Evolutionary conservation across 2,797 vertebrate genomes (phyloP).

Genomic region (Acropternis orthonyx): DNA sequence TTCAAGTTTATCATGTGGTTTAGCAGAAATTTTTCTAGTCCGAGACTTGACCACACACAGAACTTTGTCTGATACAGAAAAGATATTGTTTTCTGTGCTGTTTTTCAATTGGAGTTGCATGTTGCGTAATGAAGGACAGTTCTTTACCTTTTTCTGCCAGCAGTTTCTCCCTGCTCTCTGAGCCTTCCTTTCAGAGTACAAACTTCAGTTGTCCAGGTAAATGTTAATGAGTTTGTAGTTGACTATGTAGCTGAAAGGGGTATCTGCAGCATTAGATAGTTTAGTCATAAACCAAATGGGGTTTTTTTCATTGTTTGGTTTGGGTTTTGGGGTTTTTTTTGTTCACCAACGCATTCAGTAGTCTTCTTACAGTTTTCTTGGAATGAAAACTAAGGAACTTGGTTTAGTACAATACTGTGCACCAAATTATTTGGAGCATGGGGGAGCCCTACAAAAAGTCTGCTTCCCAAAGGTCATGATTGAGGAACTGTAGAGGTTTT

Average conservation of each 20-base stretch:
- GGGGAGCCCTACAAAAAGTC: not conserved
- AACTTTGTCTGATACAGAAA: not conserved
- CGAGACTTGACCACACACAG: not conserved
- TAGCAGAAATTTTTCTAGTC: not conserved
- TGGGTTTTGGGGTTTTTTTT: not conserved
- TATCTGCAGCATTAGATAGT: not conserved
- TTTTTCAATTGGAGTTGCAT: not conserved
- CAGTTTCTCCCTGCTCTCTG: not conserved
- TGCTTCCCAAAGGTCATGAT: not conserved
- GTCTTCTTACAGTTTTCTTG: not conserved
- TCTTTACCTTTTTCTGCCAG: not conserved
- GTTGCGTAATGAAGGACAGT: not conserved
- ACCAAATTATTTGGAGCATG: not conserved
- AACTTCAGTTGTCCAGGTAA: not conserved
- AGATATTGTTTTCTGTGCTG: not conserved
- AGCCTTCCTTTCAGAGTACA: not conserved
- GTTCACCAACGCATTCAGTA: not conserved
- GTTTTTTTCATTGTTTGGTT: not conserved
- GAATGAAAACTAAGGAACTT: not conserved
- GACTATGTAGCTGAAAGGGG: not conserved
- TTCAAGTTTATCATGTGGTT: slow-evolving; percentile 1
- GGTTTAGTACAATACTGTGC: not conserved
- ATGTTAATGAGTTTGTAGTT: not conserved
- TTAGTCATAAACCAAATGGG: not conserved
- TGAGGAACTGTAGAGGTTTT: not conserved